phyloP scores from a whole-genome alignment of 1,140 invertebrate genomes.

The Panagrolaimus sp. region DNA sequence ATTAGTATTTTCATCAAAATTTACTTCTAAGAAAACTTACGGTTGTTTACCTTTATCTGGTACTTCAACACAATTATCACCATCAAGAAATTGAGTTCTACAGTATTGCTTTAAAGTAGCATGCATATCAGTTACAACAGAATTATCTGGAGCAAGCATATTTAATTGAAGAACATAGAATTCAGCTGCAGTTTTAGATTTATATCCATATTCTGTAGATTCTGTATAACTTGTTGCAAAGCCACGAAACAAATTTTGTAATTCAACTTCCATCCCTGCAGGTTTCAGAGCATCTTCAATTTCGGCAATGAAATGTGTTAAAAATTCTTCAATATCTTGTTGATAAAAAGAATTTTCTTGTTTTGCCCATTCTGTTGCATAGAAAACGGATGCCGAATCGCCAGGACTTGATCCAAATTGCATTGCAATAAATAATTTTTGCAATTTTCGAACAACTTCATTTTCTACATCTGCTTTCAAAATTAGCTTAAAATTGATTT shows the following conservation, averaged over 20 bases:
- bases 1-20: neutral
- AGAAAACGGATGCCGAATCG: neutral
- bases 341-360: neutral
- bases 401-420: neutral
- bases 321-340: constrained; percentile 7
- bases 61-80: neutral
- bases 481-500: neutral
- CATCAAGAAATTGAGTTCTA: neutral
- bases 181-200: neutral
- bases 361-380: neutral
- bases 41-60: neutral
- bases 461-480: neutral
- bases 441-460: neutral
- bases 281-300: neutral
- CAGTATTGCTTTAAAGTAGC: neutral
- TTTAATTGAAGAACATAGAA: constrained; percentile 7
- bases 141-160: neutral
- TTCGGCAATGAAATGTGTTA: neutral
- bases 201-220: neutral
- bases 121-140: neutral
- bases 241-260: neutral
- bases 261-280: neutral
- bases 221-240: neutral
- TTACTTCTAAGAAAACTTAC: neutral
- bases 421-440: neutral